These are phyloP conservation scores for human (Homo sapiens) DNA, from an alignment of 2,113 vertebrate genomes.

Conservation along the genomic window DNA sequence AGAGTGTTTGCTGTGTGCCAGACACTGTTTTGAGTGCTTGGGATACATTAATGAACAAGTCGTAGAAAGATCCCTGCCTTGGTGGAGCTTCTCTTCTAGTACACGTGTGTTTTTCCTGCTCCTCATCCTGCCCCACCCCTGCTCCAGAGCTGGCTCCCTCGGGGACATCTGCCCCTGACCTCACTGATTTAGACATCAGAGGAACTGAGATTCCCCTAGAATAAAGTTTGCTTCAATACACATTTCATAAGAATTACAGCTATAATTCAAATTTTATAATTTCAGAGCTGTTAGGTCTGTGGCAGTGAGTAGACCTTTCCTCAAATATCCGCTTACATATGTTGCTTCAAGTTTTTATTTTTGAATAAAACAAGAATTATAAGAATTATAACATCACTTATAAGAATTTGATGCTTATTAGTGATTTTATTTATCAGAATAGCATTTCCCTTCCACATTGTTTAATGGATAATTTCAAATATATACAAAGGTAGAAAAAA, in stretches of 20 bases:
- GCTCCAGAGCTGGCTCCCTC: neutral
- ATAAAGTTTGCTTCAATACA: neutral
- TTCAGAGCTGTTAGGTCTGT: constrained; percentile 98
- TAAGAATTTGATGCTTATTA: neutral
- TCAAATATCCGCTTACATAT: neutral
- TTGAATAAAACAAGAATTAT: neutral
- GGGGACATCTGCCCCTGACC: neutral
- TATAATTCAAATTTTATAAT: no score
- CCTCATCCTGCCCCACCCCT: neutral
- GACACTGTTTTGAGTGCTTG: neutral
- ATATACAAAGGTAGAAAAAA: neutral
- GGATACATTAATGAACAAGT: neutral
- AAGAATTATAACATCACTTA: no score
- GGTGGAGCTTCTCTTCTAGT: neutral
- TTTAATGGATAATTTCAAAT: neutral
- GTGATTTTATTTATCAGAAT: neutral
- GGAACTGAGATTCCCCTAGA: neutral
- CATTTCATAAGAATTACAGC: neutral
- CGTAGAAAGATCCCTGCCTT: neutral
- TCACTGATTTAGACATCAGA: neutral
- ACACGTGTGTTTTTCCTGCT: neutral
- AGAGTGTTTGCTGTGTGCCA: neutral
- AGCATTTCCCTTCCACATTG: neutral
- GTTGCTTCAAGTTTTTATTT: constrained; percentile 4
- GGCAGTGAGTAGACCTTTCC: constrained; percentile 89